These are phyloP conservation scores for Octomys mimax DNA, from an alignment of 2,797 vertebrate genomes.

Conservation along the genomic window DNA sequence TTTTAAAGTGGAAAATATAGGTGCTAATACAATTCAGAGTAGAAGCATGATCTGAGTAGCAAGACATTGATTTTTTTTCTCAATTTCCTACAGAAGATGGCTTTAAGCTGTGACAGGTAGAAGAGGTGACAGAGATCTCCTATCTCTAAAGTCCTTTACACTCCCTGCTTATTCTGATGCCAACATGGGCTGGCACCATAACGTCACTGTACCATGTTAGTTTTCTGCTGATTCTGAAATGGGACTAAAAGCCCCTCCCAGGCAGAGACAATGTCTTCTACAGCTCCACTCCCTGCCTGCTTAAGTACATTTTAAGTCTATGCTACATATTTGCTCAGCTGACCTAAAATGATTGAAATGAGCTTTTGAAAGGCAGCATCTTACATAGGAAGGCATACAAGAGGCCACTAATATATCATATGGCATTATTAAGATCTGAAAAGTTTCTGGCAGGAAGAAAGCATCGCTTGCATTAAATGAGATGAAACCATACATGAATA, in stretches of 20 bases:
- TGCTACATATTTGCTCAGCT: not conserved
- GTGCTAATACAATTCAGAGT: conserved; percentile 51
- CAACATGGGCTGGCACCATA: not conserved
- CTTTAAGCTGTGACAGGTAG: not conserved
- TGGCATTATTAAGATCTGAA: conserved; percentile 25
- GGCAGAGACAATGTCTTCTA: not conserved
- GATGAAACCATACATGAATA: not conserved
- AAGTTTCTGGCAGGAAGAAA: not conserved
- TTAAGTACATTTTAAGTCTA: not conserved
- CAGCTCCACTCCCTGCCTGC: not conserved
- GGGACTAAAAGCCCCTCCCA: not conserved
- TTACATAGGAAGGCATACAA: not conserved
- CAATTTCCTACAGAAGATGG: not conserved
- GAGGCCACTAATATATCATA: not conserved
- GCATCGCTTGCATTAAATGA: conserved; percentile 36
- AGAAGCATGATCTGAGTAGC: conserved; percentile 41
- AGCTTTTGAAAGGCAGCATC: not conserved
- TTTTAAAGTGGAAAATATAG: conserved; percentile 60
- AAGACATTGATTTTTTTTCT: not conserved
- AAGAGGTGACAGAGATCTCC: not conserved
- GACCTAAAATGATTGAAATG: conserved; percentile 17
- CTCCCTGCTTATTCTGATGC: not conserved
- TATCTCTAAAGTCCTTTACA: not conserved
- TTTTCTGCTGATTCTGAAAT: not conserved
- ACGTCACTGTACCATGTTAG: not conserved